These are phyloP conservation scores for Nomia melanderi DNA, from an alignment of 1,140 invertebrate species.

Conservation along the genomic window DNA sequence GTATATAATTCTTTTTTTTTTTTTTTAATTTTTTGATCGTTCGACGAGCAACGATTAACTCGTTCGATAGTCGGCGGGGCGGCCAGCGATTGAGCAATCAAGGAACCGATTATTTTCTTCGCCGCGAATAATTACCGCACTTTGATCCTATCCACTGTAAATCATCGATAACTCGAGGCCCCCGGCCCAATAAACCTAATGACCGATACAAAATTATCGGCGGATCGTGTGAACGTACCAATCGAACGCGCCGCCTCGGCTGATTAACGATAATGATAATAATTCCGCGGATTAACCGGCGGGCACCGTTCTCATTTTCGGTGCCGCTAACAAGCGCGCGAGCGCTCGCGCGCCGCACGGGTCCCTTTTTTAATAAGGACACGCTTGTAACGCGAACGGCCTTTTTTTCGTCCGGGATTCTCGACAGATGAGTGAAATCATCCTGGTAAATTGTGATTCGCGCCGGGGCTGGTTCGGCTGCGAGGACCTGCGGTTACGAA, in stretches of 20 bases:
- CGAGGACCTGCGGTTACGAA: background rate
- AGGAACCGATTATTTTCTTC: slow-evolving; percentile 57
- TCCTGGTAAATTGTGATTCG: slow-evolving; percentile 16
- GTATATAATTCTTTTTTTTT: no score
- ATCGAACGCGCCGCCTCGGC: slow-evolving; percentile 26
- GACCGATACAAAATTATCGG: slow-evolving; percentile 65
- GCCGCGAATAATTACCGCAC: slow-evolving; percentile 63
- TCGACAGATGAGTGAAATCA: slow-evolving; percentile 15
- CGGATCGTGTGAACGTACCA: slow-evolving; percentile 51
- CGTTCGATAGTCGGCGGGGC: slow-evolving; percentile 65
- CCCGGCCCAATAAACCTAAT: slow-evolving; percentile 57
- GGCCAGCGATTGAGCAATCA: slow-evolving; percentile 72
- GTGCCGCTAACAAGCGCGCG: slow-evolving; percentile 29
- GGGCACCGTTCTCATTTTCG: slow-evolving; percentile 3
- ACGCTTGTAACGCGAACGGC: background rate
- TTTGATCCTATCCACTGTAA: slow-evolving; percentile 58
- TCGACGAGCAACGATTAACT: slow-evolving; percentile 72
- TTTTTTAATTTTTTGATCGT: no score
- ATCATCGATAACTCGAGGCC: slow-evolving; percentile 59
- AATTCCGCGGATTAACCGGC: slow-evolving; percentile 53
- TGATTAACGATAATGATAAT: slow-evolving; percentile 63
- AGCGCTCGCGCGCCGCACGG: background rate
- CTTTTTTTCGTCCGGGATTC: background rate
- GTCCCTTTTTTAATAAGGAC: slow-evolving; percentile 17
- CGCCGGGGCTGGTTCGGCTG: no score